These are phyloP conservation scores for Plemyria rubiginata DNA, from an alignment of 2,888 invertebrate species.

Conservation along the genomic window DNA sequence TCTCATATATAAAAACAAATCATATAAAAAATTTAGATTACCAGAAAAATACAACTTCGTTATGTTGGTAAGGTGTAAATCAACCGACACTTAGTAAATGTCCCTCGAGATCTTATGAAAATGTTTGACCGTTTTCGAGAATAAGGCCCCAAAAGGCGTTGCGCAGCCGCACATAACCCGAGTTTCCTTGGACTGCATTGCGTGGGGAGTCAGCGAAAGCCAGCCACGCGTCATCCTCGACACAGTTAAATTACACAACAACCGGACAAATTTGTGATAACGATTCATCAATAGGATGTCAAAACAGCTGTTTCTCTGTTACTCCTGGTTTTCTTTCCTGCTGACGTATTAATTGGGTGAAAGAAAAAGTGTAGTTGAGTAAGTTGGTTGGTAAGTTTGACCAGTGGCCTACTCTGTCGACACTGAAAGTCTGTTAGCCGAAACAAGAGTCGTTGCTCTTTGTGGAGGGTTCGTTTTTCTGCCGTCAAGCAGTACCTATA, in stretches of 20 bases:
- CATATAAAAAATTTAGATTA: too few relatives aligned
- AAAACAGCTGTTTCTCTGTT: neutral
- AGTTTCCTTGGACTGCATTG: conserved; percentile 59
- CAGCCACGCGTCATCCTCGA: conserved; percentile 65
- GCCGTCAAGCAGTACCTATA: too few relatives aligned
- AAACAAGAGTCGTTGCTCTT: too few relatives aligned
- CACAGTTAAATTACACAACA: conserved; percentile 72
- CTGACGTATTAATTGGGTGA: neutral
- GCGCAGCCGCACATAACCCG: conserved; percentile 48
- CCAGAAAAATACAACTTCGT: too few relatives aligned
- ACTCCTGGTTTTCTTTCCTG: neutral
- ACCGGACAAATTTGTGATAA: conserved; percentile 64
- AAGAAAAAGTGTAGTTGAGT: neutral
- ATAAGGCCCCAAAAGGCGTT: conserved; percentile 14
- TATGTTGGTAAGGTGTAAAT: too few relatives aligned
- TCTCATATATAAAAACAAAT: too few relatives aligned
- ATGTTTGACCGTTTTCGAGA: neutral
- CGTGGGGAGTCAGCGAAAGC: conserved; percentile 67
- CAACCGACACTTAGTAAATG: too few relatives aligned
- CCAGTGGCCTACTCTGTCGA: too few relatives aligned
- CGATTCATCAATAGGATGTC: conserved; percentile 17
- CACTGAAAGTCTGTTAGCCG: neutral
- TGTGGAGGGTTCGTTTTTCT: too few relatives aligned
- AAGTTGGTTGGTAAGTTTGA: neutral
- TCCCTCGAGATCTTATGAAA: neutral